Percentiles rank a stretch among this genome's conserved stretches.
These are phyloP conservation scores for Ancistrus triradiatus DNA, from an alignment of 2,113 vertebrate species.

Conservation along the genomic window DNA sequence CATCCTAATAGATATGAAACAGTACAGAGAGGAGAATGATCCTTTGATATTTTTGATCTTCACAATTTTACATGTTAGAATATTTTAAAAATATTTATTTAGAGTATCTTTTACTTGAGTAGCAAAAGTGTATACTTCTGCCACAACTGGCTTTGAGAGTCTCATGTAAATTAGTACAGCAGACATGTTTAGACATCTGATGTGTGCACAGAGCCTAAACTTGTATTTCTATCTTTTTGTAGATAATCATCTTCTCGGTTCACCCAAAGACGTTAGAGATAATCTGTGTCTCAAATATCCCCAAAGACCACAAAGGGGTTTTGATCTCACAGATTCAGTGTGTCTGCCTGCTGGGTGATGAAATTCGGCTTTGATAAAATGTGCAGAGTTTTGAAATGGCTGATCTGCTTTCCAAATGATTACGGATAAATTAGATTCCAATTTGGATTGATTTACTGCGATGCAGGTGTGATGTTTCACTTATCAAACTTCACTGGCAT, in stretches of 20 bases:
- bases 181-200: conserved; percentile 23
- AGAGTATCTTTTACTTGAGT: too few species aligned
- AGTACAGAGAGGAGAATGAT: too few species aligned
- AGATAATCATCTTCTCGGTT: conserved; percentile 33
- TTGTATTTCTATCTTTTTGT: conserved; percentile 28
- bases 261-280: conserved; percentile 31
- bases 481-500: too few species aligned
- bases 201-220: conserved; percentile 28
- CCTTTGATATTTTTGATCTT: too few species aligned
- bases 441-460: too few species aligned
- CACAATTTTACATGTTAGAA: too few species aligned
- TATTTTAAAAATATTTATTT: too few species aligned
- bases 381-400: conserved; percentile 23
- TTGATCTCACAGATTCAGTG: conserved; percentile 27
- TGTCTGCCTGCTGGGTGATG: conserved; percentile 24
- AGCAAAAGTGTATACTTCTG: too few species aligned
- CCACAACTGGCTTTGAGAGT: too few species aligned
- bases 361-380: conserved; percentile 22
- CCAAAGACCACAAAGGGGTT: conserved; percentile 35
- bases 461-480: too few species aligned
- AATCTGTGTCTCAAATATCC: conserved; percentile 36
- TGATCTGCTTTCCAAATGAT: conserved; percentile 21
- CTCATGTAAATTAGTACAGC: conserved; percentile 20
- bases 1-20: too few species aligned
- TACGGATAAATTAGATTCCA: too few species aligned